phyloP scores from a whole-genome alignment of 2,888 invertebrate genomes.

The Heliconius erato region DNA sequence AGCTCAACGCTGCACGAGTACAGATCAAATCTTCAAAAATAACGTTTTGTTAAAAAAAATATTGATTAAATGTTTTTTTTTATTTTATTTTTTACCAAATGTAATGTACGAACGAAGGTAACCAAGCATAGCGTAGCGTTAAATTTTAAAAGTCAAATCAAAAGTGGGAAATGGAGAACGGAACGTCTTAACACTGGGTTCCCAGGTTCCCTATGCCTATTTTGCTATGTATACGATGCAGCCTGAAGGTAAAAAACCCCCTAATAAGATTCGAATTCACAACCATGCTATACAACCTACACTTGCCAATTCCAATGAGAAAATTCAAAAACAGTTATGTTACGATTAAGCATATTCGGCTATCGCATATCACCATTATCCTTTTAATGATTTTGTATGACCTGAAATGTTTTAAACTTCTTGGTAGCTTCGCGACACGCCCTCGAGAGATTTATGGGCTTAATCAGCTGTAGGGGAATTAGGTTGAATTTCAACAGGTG shows the following conservation, averaged over 20 bases:
- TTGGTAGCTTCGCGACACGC: constrained; percentile 67
- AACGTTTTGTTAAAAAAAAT: no score
- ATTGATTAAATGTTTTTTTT: no score
- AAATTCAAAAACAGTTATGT: constrained; percentile 22
- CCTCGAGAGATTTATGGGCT: constrained; percentile 61
- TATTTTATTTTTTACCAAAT: no score
- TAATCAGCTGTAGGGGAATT: constrained; percentile 58
- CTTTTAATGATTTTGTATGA: constrained; percentile 64
- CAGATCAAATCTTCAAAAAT: no score
- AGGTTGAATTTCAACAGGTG: constrained; percentile 65
- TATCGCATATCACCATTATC: constrained; percentile 69
- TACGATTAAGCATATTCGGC: constrained; percentile 55
- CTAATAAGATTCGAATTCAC: background rate
- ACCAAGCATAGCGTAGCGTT: no score
- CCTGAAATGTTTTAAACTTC: constrained; percentile 62
- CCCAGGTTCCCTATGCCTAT: background rate
- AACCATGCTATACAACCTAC: background rate
- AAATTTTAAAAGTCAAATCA: background rate
- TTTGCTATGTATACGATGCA: background rate
- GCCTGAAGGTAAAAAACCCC: background rate
- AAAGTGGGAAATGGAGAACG: background rate
- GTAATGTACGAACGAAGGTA: no score
- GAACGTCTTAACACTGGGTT: background rate
- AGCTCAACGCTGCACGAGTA: no score
- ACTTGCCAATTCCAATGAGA: background rate